phyloP scores from a whole-genome alignment of 2,888 invertebrate species.

The Eristalis tenax region DNA sequence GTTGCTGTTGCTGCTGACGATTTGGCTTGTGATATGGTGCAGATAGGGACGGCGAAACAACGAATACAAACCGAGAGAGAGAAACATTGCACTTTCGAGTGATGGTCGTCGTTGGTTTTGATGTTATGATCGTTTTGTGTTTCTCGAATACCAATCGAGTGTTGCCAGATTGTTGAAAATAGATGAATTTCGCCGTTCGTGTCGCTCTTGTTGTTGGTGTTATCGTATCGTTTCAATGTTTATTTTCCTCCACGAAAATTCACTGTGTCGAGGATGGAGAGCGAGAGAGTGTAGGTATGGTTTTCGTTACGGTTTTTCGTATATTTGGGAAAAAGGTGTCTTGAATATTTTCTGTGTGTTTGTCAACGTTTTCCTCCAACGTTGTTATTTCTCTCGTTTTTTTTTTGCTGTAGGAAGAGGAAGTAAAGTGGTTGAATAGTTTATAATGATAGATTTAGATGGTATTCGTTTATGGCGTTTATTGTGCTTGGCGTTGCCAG shows the following conservation, averaged over 20 bases:
- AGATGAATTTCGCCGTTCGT: slow-evolving; percentile 11
- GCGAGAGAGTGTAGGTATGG: slow-evolving; percentile 37
- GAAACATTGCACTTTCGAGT: slow-evolving; percentile 69
- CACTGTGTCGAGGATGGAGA: neutral
- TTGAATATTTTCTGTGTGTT: slow-evolving; percentile 51
- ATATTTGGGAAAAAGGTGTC: slow-evolving; percentile 44
- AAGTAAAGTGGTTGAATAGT: slow-evolving; percentile 72
- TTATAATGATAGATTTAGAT: slow-evolving; percentile 68
- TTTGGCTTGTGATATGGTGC: neutral
- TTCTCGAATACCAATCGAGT: slow-evolving; percentile 71
- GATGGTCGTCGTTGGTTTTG: slow-evolving; percentile 47
- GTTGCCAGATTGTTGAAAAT: slow-evolving; percentile 67
- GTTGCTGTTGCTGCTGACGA: slow-evolving; percentile 27
- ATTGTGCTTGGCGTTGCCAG: slow-evolving; percentile 63
- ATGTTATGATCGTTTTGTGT: slow-evolving; percentile 71
- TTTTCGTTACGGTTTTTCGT: slow-evolving; percentile 62
- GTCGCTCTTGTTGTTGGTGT: neutral
- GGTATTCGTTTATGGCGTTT: slow-evolving; percentile 68
- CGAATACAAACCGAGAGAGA: slow-evolving; percentile 10
- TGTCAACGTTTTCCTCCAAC: slow-evolving; percentile 33
- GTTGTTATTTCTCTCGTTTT: neutral
- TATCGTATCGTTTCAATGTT: neutral
- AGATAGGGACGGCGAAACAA: neutral
- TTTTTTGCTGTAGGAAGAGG: slow-evolving; percentile 64
- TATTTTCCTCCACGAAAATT: neutral